A percentile compares a stretch with the other conserved stretches of the same genome.
phyloP scores from a whole-genome alignment of 2,888 invertebrate species.

The Chalcosyrphus nemorum region DNA sequence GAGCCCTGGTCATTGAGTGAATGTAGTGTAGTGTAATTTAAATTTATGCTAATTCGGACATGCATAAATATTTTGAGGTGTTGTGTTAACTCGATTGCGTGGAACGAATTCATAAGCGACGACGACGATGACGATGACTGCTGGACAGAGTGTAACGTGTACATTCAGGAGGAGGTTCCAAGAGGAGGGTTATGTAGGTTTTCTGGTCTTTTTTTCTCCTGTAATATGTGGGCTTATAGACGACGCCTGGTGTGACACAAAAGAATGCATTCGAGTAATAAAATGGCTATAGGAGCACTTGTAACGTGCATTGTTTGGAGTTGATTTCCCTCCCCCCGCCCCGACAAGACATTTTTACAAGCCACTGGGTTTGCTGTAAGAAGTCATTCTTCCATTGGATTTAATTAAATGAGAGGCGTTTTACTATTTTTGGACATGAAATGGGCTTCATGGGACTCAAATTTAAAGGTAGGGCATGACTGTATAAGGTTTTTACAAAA shows the following conservation, averaged over 20 bases:
- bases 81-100: conserved; percentile 73
- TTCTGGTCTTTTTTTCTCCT: background rate
- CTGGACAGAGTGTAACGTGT: conserved; percentile 3
- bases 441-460: too few relatives aligned
- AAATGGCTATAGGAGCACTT: background rate
- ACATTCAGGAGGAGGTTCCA: conserved; percentile 39
- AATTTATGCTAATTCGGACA: conserved; percentile 72
- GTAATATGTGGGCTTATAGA: conserved; percentile 48
- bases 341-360: background rate
- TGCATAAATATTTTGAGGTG: conserved; percentile 73
- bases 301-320: background rate
- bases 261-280: conserved; percentile 29
- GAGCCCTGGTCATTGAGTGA: conserved; percentile 52
- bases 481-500: too few relatives aligned
- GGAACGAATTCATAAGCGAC: conserved; percentile 69
- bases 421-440: too few relatives aligned
- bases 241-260: conserved; percentile 41
- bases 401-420: background rate
- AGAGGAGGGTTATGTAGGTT: conserved; percentile 6
- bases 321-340: too few relatives aligned
- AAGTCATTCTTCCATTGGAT: background rate
- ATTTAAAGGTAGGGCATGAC: too few relatives aligned
- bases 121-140: too few relatives aligned
- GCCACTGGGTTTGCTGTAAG: background rate
- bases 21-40: conserved; percentile 70